A percentile compares a stretch with the other conserved stretches of the same genome.
phyloP scores from a whole-genome alignment of 1,140 invertebrate species.

The Thaumetopoea pityocampa region DNA sequence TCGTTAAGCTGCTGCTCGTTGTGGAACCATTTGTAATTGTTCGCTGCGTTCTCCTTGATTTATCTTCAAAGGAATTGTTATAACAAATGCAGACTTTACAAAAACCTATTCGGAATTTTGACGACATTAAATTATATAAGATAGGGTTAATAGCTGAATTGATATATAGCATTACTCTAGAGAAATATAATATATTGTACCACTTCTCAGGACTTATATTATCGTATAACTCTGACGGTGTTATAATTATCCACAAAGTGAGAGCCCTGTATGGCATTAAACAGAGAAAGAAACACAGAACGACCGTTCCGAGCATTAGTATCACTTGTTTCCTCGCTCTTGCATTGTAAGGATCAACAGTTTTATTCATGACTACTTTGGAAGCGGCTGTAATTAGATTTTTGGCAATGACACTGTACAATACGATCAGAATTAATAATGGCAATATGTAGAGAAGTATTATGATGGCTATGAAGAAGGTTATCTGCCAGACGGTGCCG shows the following conservation, averaged over 20 bases:
- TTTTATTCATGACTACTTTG: constrained; percentile 77
- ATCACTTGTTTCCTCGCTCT: constrained; percentile 84
- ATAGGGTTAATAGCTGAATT: constrained; percentile 91
- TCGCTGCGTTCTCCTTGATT: constrained; percentile 44
- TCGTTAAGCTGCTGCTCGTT: constrained; percentile 72
- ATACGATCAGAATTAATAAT: constrained; percentile 82
- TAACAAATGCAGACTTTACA: constrained; percentile 78
- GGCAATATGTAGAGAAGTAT: constrained; percentile 87
- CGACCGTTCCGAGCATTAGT: constrained; percentile 89
- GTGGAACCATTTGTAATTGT: constrained; percentile 75
- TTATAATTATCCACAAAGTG: constrained; percentile 87
- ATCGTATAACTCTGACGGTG: constrained; percentile 77
- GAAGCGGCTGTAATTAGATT: constrained; percentile 82
- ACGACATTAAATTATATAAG: constrained; percentile 90
- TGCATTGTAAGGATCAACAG: constrained; percentile 78
- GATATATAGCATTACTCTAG: constrained; percentile 89
- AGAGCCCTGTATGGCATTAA: constrained; percentile 89
- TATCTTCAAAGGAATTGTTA: constrained; percentile 48
- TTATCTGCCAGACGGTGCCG: constrained; percentile 80
- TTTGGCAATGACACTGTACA: constrained; percentile 87
- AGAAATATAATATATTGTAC: constrained; percentile 88
- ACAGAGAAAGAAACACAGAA: constrained; percentile 91
- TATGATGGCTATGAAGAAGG: constrained; percentile 85
- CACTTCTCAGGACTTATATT: constrained; percentile 83
- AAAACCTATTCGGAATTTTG: constrained; percentile 88